These are phyloP conservation scores for Eugnorisma glareosa DNA, from an alignment of 2,888 invertebrate genomes.

Conservation along the genomic window DNA sequence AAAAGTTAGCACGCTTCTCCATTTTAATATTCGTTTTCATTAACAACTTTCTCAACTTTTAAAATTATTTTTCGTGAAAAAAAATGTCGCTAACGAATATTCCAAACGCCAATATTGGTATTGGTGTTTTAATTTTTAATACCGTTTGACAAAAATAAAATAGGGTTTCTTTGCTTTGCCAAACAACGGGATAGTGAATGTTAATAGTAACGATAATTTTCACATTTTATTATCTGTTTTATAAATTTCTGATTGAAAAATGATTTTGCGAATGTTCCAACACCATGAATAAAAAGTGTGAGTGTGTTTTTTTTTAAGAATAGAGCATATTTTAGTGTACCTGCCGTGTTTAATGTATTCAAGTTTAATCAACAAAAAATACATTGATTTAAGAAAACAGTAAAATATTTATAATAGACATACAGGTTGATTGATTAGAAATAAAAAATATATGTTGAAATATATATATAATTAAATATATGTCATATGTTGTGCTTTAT, in stretches of 20 bases:
- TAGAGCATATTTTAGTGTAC: neutral
- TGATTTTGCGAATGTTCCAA: conserved; percentile 2
- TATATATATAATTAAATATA: too few species aligned
- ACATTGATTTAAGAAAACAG: too few species aligned
- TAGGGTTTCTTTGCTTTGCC: conserved; percentile 7
- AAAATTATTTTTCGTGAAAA: conserved; percentile 17
- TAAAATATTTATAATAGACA: neutral
- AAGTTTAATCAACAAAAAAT: too few species aligned
- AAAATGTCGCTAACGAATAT: conserved; percentile 18
- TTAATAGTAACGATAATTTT: neutral
- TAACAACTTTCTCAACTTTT: conserved; percentile 13
- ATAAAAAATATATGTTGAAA: too few species aligned
- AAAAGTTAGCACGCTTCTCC: conserved; percentile 10
- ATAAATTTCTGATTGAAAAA: neutral
- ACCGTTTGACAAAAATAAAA: conserved; percentile 19
- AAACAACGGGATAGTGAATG: neutral
- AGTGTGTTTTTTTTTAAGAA: neutral
- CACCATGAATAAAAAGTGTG: neutral
- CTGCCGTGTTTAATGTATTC: neutral
- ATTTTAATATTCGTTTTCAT: conserved; percentile 22
- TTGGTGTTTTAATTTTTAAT: conserved; percentile 32
- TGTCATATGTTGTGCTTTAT: too few species aligned
- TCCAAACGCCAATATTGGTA: conserved; percentile 13
- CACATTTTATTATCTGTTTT: neutral
- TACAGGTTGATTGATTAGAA: conserved; percentile 1